Evolutionary conservation across 1,140 invertebrate genomes (phyloP), one percentile per base, ranked within the genome.

Genomic region (Drosophila punjabiensis): DNA sequence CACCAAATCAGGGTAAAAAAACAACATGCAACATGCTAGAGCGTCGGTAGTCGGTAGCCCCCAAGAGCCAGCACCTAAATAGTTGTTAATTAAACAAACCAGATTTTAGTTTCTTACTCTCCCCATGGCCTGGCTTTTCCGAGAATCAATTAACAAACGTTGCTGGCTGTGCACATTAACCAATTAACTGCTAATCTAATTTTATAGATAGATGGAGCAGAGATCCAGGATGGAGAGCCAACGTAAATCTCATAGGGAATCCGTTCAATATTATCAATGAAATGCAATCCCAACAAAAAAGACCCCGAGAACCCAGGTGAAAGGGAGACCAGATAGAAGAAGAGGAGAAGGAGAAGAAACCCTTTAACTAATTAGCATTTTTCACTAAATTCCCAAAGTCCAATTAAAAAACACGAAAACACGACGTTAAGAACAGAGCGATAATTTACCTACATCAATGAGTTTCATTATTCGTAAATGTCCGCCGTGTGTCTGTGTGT

Each of bases 361-460:
- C 86, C 86, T 89, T 89, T 84, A 89, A 90, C 86, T 90, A 90
- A 90, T 90, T 90, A 90, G 86, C 86, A 90, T 90, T 90, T 88
- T 90, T 90, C 87, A 90, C 87, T 90, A 90, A 90, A 90, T 90
- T 90, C 86, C 82, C 82, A 86, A 90, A 91, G 86, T 63, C 86
- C 86, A 90, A 90, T 90, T 90, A 90, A 90, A 90, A 90, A 91
- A 90, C 86, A 90, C 86, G 86, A 90, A 90, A 90, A 90, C 86
- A 90, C 86, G 86, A 90, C 86, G 86, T 90, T 90, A 90, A 90
- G 86, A 90, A 90, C 87, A 82, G 86, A 88, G 86, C 86, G 86
- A 90, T 90, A 90, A 90, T 90, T 90, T 90, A 90, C 86, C 86
- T 90, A 90, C 86, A 90, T 90, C 86, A 90, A 90, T 90, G 86